Evolutionary conservation across 2,888 invertebrate genomes (phyloP).

Genomic region (Cryptocheilus praepositus): DNA sequence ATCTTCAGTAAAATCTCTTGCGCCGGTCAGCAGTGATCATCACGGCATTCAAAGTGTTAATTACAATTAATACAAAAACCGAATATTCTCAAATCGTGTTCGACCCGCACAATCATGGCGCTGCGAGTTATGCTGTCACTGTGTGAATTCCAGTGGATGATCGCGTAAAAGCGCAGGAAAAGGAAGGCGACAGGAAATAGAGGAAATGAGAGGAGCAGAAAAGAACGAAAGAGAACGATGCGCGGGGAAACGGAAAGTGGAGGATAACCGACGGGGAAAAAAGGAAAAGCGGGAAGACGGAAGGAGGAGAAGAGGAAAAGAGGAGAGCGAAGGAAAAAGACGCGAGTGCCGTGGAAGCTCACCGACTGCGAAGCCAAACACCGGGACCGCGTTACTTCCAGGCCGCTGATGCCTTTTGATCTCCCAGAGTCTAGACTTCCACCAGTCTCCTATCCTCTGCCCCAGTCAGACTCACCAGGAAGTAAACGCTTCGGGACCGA

Average conservation of each 20-base stretch:
- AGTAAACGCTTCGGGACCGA: conserved; percentile 62
- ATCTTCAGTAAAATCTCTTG: no score
- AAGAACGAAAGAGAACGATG: conserved; percentile 31
- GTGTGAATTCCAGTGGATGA: no score
- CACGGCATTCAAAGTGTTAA: no score
- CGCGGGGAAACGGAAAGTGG: conserved; percentile 26
- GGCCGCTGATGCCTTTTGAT: conserved; percentile 67
- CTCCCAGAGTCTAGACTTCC: conserved; percentile 66
- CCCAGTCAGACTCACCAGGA: conserved; percentile 54
- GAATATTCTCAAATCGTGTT: no score
- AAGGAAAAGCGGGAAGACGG: conserved; percentile 25
- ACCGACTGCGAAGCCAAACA: conserved; percentile 52
- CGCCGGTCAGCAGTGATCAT: no score
- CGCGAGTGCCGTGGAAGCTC: conserved; percentile 43
- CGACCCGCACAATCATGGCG: no score
- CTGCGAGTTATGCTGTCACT: no score
- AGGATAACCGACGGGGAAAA: no score
- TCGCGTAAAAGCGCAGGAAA: no score
- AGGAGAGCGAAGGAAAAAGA: conserved; percentile 20
- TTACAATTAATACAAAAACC: no score
- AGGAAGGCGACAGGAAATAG: no score
- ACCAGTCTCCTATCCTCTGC: conserved; percentile 53
- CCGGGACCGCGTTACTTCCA: conserved; percentile 66
- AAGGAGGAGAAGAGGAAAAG: background rate
- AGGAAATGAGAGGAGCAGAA: conserved; percentile 3